phyloP scores from a whole-genome alignment of 2,797 vertebrate genomes.

The Sus cebifrons region DNA sequence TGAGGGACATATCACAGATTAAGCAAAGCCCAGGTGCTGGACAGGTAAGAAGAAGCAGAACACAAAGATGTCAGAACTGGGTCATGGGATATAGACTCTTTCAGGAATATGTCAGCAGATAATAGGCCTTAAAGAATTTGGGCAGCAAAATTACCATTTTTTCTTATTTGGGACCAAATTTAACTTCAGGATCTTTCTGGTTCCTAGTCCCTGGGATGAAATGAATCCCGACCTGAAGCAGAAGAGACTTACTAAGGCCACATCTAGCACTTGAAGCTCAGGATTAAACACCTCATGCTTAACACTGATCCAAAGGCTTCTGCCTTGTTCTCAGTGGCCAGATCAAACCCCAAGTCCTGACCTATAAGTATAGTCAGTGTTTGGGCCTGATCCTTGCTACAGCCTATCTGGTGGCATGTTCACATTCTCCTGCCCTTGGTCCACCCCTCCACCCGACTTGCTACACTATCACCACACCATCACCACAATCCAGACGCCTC shows the following conservation, averaged over 20 bases:
- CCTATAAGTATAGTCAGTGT: background rate
- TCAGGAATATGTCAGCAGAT: background rate
- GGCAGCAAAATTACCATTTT: background rate
- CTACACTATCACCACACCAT: rapidly evolving
- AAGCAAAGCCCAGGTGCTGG: background rate
- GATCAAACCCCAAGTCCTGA: background rate
- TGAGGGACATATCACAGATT: background rate
- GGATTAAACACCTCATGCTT: background rate
- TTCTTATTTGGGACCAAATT: background rate
- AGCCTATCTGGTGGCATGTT: background rate
- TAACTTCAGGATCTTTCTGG: conserved; percentile 21
- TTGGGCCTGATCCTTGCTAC: background rate
- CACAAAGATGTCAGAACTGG: background rate
- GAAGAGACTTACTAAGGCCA: background rate
- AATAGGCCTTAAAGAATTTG: background rate
- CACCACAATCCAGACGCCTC: background rate
- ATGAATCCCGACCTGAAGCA: conserved; percentile 17
- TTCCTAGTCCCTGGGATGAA: background rate
- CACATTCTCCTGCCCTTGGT: background rate
- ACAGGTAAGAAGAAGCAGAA: background rate
- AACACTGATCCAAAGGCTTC: background rate
- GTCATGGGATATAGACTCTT: background rate
- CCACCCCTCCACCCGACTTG: too few species aligned
- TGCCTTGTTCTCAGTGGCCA: background rate
- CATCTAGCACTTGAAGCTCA: background rate